These are phyloP conservation scores for Lingula anatina DNA, from an alignment of 2,888 invertebrate genomes.

Conservation along the genomic window DNA sequence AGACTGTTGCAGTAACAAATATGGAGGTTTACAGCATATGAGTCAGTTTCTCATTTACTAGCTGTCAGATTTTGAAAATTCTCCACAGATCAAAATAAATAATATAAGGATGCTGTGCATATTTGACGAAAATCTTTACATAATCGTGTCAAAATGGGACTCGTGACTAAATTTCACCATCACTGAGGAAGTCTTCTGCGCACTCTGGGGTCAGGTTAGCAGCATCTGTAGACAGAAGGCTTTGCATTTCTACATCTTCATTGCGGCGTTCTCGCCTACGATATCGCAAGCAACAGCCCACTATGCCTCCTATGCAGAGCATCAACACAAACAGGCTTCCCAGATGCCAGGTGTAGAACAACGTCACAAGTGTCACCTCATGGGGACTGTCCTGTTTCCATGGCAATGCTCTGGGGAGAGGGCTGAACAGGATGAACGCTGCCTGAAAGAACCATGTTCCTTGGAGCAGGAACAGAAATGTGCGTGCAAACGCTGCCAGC, in stretches of 20 bases:
- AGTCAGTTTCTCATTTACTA: too few relatives aligned
- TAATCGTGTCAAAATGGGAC: too few relatives aligned
- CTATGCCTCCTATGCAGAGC: slow-evolving; percentile 27
- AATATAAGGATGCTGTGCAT: too few relatives aligned
- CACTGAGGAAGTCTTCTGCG: too few relatives aligned
- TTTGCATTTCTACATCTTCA: slow-evolving; percentile 25
- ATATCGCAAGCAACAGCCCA: slow-evolving; percentile 25
- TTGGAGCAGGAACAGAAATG: slow-evolving; percentile 54
- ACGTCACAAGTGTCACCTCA: slow-evolving; percentile 53
- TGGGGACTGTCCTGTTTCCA: slow-evolving; percentile 51
- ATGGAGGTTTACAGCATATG: too few relatives aligned
- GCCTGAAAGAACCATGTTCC: slow-evolving; percentile 58
- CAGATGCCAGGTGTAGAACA: slow-evolving; percentile 49
- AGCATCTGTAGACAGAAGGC: slow-evolving; percentile 24
- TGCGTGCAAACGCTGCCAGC: slow-evolving; percentile 45
- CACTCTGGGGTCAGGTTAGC: slow-evolving; percentile 35
- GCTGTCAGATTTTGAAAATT: too few relatives aligned
- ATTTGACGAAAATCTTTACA: too few relatives aligned
- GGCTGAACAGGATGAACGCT: slow-evolving; percentile 56
- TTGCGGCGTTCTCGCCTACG: too few relatives aligned
- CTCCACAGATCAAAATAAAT: too few relatives aligned
- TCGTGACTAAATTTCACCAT: too few relatives aligned
- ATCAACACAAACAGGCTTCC: slow-evolving; percentile 28
- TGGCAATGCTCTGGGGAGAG: slow-evolving; percentile 26
- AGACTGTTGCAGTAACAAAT: too few relatives aligned